Conservation (phyloP, 1,140 invertebrate species). For the Atopsyche davidsoni region DNA sequence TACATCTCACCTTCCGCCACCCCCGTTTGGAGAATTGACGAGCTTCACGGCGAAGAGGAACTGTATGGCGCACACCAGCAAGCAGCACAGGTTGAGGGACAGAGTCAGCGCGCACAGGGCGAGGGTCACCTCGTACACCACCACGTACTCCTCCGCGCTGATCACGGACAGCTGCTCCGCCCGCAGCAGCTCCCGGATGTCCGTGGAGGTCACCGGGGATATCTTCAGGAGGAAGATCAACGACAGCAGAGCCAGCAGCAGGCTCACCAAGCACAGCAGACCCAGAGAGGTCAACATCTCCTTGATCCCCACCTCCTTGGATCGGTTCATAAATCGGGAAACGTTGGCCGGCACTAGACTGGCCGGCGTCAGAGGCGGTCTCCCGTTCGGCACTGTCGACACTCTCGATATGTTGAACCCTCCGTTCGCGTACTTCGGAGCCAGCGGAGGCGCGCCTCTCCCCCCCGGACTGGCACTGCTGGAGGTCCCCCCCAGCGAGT, state of each 20-base stretch:
- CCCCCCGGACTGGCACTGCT: conserved; percentile 48
- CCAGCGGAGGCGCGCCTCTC: conserved; percentile 34
- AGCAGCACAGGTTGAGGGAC: conserved; percentile 81
- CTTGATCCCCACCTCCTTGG: conserved; percentile 57
- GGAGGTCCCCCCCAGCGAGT: conserved; percentile 61
- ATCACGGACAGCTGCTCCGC: conserved; percentile 50
- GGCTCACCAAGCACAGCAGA: conserved; percentile 75
- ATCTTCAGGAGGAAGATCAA: conserved; percentile 81
- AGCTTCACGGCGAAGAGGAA: conserved; percentile 90
- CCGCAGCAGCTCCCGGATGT: conserved; percentile 50
- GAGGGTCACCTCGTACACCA: conserved; percentile 85
- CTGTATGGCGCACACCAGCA: conserved; percentile 89
- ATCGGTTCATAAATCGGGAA: conserved; percentile 42
- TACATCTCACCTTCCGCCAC: conserved; percentile 45
- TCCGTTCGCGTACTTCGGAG: conserved; percentile 40
- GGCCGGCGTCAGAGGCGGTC: conserved; percentile 39
- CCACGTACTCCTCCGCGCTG: conserved; percentile 70
- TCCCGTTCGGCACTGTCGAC: conserved; percentile 30
- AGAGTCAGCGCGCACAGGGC: conserved; percentile 82
- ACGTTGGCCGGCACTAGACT: conserved; percentile 46
- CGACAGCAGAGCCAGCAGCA: conserved; percentile 74
- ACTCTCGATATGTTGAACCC: conserved; percentile 40
- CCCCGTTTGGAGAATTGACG: conserved; percentile 65
- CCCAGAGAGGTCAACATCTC: conserved; percentile 82
- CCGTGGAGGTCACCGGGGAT: conserved; percentile 52